Evolutionary conservation across 2,113 vertebrate genomes (phyloP), one percentile per base, ranked within the genome.

Genomic region (Puma concolor): DNA sequence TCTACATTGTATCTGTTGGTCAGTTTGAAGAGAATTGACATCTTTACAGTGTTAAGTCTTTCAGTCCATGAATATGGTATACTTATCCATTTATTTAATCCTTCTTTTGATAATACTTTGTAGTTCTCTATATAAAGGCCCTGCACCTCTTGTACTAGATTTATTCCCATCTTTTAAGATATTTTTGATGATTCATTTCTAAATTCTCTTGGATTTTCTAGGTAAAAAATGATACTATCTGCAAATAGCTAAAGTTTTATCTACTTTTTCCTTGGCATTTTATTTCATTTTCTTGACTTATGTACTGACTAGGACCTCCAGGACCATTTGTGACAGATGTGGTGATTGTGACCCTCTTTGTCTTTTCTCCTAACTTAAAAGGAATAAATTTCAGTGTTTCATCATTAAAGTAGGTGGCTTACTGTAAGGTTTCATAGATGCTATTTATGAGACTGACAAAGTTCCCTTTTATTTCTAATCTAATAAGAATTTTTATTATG

Each of bases 111-210:
- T 74, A 67, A 41, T 82, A 52, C 82, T 93, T n/a, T 77, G 31
- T 76, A 38, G 25, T 27, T 86, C 67, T 54, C 33, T 76, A 10
- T 90, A 16, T 87, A 48, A 41, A 81, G 7, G 2, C 67, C 29
- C 36, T 52, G 17, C 0, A 48, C 8, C 33, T 38, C 31, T 84
- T 81, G 21, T 52, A 44, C 74, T 84, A 31, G n/a, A 86, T 54
- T 76, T 91, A 48, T 44, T 82, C 27, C 36, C 5, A 4, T 69
- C 77, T 64, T 69, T 74, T 54, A 72, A 79, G 27, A 21, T 69
- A 72, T 76, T 94, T 87, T 79, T 93, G 11, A 48, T 88, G 33
- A 69, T 77, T 80, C 12, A 57, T 87, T 96, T 93, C 29, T 48
- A 95, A 93, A 44, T 93, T 88, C 7, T 74, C 13, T 89, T 80